Evolutionary conservation across 2,888 invertebrate genomes (phyloP).

Genomic region (Amphimallon solstitiale): DNA sequence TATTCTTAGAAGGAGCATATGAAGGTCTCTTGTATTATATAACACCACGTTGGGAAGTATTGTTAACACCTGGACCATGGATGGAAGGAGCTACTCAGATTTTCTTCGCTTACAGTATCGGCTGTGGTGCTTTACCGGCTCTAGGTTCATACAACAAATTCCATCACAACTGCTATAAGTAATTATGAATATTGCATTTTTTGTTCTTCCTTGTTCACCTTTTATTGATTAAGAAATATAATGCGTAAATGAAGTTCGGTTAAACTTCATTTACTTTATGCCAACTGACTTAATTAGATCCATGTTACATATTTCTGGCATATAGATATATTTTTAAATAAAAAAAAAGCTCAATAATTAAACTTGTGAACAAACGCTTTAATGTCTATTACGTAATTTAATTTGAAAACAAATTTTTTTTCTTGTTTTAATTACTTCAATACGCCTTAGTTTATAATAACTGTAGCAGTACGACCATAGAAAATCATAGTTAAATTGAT

Average conservation of each 20-base stretch:
- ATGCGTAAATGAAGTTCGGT: background rate
- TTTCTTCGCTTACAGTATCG: slow-evolving; percentile 82
- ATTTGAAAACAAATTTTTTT: too few species aligned
- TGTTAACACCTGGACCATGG: slow-evolving; percentile 70
- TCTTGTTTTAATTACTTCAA: too few species aligned
- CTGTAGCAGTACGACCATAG: too few species aligned
- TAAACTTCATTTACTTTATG: too few species aligned
- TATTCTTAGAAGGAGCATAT: slow-evolving; percentile 73
- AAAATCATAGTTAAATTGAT: too few species aligned
- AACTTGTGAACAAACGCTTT: too few species aligned
- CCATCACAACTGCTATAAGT: slow-evolving; percentile 81
- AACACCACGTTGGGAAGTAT: slow-evolving; percentile 70
- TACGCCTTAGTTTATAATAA: too few species aligned
- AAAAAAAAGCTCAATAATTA: too few species aligned
- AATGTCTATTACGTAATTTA: too few species aligned
- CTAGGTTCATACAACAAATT: slow-evolving; percentile 81
- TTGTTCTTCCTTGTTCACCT: slow-evolving; percentile 2
- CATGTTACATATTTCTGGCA: too few species aligned
- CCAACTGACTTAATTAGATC: too few species aligned
- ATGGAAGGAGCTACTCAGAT: slow-evolving; percentile 82
- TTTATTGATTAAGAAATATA: background rate
- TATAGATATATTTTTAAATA: too few species aligned
- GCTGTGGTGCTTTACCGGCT: slow-evolving; percentile 79
- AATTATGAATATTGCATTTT: slow-evolving; percentile 49
- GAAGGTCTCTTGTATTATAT: slow-evolving; percentile 75